phyloP scores from a whole-genome alignment of 2,113 vertebrate genomes.

The Hucho hucho region DNA sequence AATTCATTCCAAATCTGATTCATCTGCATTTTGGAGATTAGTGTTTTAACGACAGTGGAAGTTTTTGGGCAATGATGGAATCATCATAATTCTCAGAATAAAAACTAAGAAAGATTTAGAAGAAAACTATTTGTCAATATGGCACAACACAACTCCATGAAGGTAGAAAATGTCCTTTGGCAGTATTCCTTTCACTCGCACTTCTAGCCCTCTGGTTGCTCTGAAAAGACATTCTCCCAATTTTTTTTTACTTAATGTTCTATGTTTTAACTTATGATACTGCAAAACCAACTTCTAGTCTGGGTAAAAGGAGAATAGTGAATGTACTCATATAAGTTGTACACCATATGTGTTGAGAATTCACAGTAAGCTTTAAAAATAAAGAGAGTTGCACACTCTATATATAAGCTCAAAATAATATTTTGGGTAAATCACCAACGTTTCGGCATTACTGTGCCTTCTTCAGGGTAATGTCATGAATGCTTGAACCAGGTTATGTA shows the following conservation, averaged over 20 bases:
- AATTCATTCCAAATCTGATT: constrained; percentile 35
- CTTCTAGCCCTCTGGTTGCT: not conserved
- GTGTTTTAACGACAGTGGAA: constrained; percentile 23
- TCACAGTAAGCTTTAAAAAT: too few species aligned
- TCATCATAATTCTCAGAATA: constrained; percentile 18
- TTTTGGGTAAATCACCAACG: too few species aligned
- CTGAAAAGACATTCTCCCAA: not conserved
- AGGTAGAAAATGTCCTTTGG: constrained; percentile 7
- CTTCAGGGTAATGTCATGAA: too few species aligned
- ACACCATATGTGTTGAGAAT: not conserved
- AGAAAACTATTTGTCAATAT: constrained; percentile 29
- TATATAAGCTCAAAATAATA: too few species aligned
- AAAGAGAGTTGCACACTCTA: too few species aligned
- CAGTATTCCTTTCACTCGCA: not conserved
- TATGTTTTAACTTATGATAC: too few species aligned
- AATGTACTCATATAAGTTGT: not conserved
- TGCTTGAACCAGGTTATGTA: too few species aligned
- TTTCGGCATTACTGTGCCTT: too few species aligned
- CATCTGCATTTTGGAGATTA: constrained; percentile 26
- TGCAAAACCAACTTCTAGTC: not conserved
- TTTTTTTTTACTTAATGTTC: not conserved
- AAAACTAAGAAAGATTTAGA: constrained; percentile 38
- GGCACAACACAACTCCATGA: constrained; percentile 4
- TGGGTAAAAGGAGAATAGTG: not conserved
- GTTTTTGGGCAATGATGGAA: not conserved